These are phyloP conservation scores for Pygocentrus nattereri DNA, from an alignment of 2,797 vertebrate genomes.

Conservation along the genomic window DNA sequence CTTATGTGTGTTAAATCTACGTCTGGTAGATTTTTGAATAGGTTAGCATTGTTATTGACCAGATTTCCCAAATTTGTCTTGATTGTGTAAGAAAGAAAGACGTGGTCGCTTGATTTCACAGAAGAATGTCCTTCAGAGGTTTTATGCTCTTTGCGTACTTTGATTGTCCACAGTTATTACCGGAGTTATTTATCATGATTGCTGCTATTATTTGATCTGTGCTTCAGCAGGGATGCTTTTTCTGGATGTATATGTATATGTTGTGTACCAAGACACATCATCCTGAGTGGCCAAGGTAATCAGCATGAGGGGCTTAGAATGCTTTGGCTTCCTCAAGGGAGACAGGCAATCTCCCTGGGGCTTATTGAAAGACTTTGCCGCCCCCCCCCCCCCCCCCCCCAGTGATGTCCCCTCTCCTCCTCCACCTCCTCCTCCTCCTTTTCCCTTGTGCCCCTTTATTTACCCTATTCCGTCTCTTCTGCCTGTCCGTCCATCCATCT, in stretches of 20 bases:
- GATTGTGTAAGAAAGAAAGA: neutral
- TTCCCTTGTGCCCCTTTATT: slow-evolving; percentile 37
- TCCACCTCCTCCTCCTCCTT: slow-evolving; percentile 18
- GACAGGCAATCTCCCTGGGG: slow-evolving; percentile 32
- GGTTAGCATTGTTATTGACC: neutral
- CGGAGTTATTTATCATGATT: neutral
- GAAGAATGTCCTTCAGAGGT: slow-evolving; percentile 1
- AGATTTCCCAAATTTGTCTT: neutral
- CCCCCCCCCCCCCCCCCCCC: slow-evolving; percentile 16
- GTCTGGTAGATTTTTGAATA: neutral
- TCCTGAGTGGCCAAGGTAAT: slow-evolving; percentile 38
- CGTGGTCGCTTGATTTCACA: neutral
- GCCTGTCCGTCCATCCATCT: slow-evolving; percentile 19
- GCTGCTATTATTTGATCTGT: slow-evolving; percentile 1
- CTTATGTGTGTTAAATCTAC: neutral
- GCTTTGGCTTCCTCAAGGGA: slow-evolving; percentile 40
- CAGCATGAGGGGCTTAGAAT: slow-evolving; percentile 33
- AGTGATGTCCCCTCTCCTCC: slow-evolving; percentile 27
- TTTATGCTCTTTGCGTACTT: neutral
- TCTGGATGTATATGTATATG: slow-evolving; percentile 26
- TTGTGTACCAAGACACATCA: slow-evolving; percentile 18
- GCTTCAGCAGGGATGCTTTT: neutral
- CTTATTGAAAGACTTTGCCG: slow-evolving; percentile 42
- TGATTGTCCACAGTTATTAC: neutral
- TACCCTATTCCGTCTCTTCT: slow-evolving; percentile 36